Evolutionary conservation across 2,797 vertebrate species (phyloP).

Genomic region (Limosa lapponica): DNA sequence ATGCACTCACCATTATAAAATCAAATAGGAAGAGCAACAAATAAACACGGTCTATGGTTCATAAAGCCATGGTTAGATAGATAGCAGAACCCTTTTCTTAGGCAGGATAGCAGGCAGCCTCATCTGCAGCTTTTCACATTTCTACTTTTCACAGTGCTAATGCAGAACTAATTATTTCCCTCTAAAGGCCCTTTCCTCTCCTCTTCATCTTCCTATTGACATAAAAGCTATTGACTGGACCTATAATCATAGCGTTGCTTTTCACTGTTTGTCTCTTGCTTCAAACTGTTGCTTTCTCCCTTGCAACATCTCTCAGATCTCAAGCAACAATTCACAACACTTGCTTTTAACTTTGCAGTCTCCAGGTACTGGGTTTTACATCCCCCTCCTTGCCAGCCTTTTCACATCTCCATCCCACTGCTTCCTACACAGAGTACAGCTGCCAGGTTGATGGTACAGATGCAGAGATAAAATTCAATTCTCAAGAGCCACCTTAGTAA

Average conservation of each 20-base stretch:
- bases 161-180: not conserved
- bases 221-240: not conserved
- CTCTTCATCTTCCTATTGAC: not conserved
- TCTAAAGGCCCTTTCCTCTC: not conserved
- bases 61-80: not conserved
- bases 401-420: constrained; percentile 42
- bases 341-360: not conserved
- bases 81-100: not conserved
- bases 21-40: not conserved
- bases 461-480: constrained; percentile 11
- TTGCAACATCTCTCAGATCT: not conserved
- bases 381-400: constrained; percentile 11
- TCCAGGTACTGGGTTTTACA: constrained; percentile 17
- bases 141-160: not conserved
- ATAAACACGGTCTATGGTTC: not conserved
- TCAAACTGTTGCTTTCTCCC: not conserved
- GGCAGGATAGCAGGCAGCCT: not conserved
- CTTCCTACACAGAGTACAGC: constrained; percentile 57
- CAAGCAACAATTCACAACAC: not conserved
- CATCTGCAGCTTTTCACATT: not conserved
- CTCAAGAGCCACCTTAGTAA: not conserved
- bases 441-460: constrained; percentile 50
- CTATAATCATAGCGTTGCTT: not conserved
- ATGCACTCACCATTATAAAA: constrained; percentile 3
- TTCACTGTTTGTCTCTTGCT: not conserved